These are phyloP conservation scores for Henicopernis longicauda DNA, from an alignment of 2,113 vertebrate species.

Conservation along the genomic window DNA sequence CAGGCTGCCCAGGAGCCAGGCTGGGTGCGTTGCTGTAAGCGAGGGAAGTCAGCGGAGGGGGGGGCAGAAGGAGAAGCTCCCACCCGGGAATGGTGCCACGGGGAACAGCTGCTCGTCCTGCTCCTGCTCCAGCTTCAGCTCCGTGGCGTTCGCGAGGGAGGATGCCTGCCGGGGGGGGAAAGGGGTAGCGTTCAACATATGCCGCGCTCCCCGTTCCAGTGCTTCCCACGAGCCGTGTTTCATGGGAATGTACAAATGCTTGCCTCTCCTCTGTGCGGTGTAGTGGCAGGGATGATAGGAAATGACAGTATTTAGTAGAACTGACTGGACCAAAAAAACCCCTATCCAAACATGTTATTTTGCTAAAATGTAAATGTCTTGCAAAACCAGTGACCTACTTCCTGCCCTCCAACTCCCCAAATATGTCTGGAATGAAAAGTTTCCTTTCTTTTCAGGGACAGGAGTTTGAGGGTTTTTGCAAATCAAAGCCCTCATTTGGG, in stretches of 20 bases:
- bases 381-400: not conserved
- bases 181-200: not conserved
- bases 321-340: not conserved
- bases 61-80: not conserved
- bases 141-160: not conserved
- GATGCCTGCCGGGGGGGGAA: not conserved
- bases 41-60: not conserved
- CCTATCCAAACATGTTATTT: not conserved
- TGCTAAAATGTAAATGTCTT: not conserved
- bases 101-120: not conserved
- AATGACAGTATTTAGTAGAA: not conserved
- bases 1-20: not conserved
- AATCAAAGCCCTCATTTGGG: not conserved
- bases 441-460: not conserved
- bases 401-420: not conserved
- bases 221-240: not conserved
- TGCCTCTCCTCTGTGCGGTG: not conserved
- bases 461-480: not conserved
- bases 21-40: not conserved
- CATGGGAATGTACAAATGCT: not conserved
- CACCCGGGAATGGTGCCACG: not conserved
- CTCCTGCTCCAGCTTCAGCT: not conserved
- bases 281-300: not conserved
- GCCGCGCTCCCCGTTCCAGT: not conserved
- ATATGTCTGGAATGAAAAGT: not conserved